Evolutionary conservation across 35 echinoderm and acorn worm species (phyloP).

Genomic region (Lytechinus variegatus): DNA sequence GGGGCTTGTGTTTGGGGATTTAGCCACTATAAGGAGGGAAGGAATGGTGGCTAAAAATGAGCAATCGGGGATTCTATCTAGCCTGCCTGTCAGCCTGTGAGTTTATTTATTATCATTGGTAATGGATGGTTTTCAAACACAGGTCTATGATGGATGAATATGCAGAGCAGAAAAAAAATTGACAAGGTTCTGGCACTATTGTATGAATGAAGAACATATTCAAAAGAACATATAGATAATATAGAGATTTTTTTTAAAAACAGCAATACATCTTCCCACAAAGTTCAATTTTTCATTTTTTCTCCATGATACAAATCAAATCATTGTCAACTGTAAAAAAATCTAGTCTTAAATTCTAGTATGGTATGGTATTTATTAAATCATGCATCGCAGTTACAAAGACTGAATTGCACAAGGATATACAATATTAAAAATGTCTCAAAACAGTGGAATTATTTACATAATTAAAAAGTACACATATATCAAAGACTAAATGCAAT

Average conservation of each 20-base stretch:
- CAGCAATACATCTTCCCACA: not conserved
- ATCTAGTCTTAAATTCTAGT: too few species aligned
- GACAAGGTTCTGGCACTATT: not conserved
- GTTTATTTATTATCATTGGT: not conserved
- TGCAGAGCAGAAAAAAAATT: not conserved
- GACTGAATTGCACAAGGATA: too few species aligned
- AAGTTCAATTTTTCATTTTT: not conserved
- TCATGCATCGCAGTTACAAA: too few species aligned
- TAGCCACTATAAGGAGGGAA: not conserved
- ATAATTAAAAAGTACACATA: too few species aligned
- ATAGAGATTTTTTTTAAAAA: not conserved
- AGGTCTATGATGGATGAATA: not conserved
- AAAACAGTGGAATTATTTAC: too few species aligned
- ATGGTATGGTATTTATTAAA: too few species aligned
- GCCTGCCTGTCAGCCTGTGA: not conserved
- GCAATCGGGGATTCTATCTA: not conserved
- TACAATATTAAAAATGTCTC: too few species aligned
- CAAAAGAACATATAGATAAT: not conserved
- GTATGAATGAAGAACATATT: not conserved
- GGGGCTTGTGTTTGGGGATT: not conserved
- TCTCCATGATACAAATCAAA: not conserved
- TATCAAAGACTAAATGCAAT: too few species aligned
- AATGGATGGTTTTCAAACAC: slow-evolving; percentile 4
- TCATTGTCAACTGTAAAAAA: too few species aligned
- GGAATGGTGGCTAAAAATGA: not conserved